phyloP scores from a whole-genome alignment of 2,888 invertebrate species.

The Conistra vaccinii region DNA sequence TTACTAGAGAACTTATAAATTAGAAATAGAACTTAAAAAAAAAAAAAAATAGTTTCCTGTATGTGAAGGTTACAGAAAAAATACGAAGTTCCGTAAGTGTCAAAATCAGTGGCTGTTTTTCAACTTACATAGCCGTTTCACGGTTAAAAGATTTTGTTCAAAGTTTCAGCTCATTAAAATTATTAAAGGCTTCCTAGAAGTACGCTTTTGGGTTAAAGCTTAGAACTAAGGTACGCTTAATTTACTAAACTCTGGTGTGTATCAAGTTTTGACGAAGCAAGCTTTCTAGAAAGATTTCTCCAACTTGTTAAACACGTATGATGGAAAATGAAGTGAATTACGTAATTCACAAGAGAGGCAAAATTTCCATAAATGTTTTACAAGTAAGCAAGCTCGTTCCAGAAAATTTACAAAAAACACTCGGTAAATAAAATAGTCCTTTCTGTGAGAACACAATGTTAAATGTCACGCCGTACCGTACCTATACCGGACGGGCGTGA shows the following conservation, averaged over 20 bases:
- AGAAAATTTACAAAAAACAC: not conserved
- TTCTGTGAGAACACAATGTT: not conserved
- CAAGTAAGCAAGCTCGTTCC: not conserved
- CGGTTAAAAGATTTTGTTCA: not conserved
- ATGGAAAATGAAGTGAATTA: conserved; percentile 1
- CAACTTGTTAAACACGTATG: not conserved
- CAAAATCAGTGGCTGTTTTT: conserved; percentile 7
- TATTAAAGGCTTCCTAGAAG: not conserved
- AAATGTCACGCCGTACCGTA: not conserved
- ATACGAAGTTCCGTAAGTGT: not conserved
- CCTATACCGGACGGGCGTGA: no score
- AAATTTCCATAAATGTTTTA: not conserved
- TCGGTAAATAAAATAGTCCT: conserved; percentile 1
- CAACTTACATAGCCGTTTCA: not conserved
- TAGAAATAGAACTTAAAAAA: no score
- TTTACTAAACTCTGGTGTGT: not conserved
- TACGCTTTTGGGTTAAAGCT: conserved; percentile 6
- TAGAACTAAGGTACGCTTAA: not conserved
- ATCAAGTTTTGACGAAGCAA: not conserved
- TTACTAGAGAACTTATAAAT: not conserved
- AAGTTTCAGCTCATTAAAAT: conserved; percentile 17
- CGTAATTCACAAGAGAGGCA: not conserved
- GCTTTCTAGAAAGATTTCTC: conserved; percentile 4
- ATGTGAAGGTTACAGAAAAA: not conserved
- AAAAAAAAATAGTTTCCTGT: no score